A percentile compares a stretch with the other conserved stretches of the same genome.
Evolutionary conservation across 1,140 invertebrate genomes (phyloP).

Genomic region (Acromyrmex charruanus): DNA sequence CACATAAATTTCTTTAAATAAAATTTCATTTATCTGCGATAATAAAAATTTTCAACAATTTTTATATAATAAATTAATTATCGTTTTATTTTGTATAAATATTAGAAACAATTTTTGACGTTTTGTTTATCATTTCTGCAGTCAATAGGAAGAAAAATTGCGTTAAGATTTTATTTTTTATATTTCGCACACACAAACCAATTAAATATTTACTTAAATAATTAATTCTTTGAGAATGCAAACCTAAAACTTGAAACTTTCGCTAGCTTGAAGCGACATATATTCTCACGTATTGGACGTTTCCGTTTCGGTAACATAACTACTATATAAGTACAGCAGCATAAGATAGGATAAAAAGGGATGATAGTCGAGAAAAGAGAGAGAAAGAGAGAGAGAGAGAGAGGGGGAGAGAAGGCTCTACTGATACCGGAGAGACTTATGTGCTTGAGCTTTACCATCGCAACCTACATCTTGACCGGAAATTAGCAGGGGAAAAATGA

Average conservation of each 20-base stretch:
- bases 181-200: background rate
- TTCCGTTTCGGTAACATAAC: background rate
- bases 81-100: slow-evolving; percentile 3
- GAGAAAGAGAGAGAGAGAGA: background rate
- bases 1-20: background rate
- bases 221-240: background rate
- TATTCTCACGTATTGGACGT: background rate
- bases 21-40: background rate
- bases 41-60: background rate
- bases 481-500: slow-evolving; percentile 59
- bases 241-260: background rate
- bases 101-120: background rate
- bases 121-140: background rate
- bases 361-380: slow-evolving; percentile 21
- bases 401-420: background rate
- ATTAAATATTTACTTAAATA: background rate
- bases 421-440: slow-evolving; percentile 61
- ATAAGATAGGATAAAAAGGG: slow-evolving; percentile 3
- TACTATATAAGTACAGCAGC: background rate
- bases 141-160: background rate
- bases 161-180: background rate
- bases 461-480: slow-evolving; percentile 60
- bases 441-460: slow-evolving; percentile 58
- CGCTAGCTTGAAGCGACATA: background rate
- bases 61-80: background rate